Conservation (phyloP, 2,797 vertebrate species). For the Enteromius paludinosus region DNA sequence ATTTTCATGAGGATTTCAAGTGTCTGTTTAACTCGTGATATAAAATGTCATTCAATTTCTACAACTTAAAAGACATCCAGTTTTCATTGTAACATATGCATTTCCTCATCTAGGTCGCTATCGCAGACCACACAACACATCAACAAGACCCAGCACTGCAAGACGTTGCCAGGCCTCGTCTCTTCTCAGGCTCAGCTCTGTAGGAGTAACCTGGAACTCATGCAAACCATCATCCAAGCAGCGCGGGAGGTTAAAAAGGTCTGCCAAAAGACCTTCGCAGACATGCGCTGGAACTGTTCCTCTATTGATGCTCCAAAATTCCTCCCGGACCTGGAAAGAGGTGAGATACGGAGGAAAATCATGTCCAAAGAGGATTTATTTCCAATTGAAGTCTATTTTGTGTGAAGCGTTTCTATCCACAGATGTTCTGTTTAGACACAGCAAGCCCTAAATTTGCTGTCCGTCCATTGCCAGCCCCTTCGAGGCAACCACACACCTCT, state of each 20-base stretch:
- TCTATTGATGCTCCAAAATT: constrained; percentile 91
- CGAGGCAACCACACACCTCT: constrained; percentile 24
- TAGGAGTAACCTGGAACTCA: constrained; percentile 95
- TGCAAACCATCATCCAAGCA: constrained; percentile 93
- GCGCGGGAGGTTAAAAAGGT: constrained; percentile 93
- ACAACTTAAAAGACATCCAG: neutral
- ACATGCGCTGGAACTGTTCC: constrained; percentile 99
- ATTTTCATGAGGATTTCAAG: neutral
- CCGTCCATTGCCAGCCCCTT: constrained; percentile 8
- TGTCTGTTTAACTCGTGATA: neutral
- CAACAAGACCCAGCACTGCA: constrained; percentile 97
- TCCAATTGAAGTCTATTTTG: constrained; percentile 10
- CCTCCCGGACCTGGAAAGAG: constrained; percentile 94
- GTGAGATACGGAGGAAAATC: constrained; percentile 68
- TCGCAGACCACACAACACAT: constrained; percentile 87
- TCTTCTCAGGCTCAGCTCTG: constrained; percentile 96
- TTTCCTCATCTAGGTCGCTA: constrained; percentile 79
- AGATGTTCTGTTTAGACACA: constrained; percentile 28
- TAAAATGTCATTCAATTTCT: neutral
- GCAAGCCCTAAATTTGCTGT: neutral
- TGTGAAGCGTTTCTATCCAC: neutral
- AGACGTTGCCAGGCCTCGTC: constrained; percentile 91
- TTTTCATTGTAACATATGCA: constrained; percentile 31
- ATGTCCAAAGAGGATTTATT: constrained; percentile 21
- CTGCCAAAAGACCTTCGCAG: constrained; percentile 92